Percentiles rank a stretch among this genome's conserved stretches.
Conservation (phyloP, 2,113 vertebrate species). For the Forbesichthys papilliferus region DNA sequence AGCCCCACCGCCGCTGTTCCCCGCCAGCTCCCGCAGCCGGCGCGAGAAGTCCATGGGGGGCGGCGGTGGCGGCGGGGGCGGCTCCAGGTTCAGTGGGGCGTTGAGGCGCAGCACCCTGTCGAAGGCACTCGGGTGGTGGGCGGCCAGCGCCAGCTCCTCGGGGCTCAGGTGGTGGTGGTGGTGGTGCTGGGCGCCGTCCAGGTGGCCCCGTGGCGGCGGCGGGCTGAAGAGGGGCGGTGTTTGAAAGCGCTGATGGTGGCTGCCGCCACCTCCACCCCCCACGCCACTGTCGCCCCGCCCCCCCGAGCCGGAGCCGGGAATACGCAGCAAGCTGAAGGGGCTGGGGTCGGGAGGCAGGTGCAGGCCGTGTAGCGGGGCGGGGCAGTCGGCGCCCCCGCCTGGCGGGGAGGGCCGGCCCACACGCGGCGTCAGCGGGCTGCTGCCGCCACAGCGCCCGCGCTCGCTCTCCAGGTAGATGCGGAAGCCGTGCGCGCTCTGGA, state of each 20-base stretch:
- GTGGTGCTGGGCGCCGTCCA: conserved; percentile 70
- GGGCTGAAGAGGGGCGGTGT: conserved; percentile 98
- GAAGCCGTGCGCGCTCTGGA: conserved; percentile 99
- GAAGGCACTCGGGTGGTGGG: conserved; percentile 99
- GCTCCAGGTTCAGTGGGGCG: conserved; percentile 97
- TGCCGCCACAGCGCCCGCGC: conserved; percentile 65
- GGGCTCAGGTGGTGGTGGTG: conserved; percentile 86
- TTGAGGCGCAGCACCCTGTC: conserved; percentile 99
- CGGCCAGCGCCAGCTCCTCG: conserved; percentile 97
- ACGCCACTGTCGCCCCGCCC: conserved; percentile 84
- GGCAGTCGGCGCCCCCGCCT: conserved; percentile 93
- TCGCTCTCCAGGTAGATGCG: conserved; percentile 99
- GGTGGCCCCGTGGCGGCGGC: conserved; percentile 96
- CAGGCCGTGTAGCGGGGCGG: conserved; percentile 95
- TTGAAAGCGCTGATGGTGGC: conserved; percentile 86
- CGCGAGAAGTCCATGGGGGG: conserved; percentile 99
- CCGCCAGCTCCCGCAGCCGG: conserved; percentile 97
- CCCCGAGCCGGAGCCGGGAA: conserved; percentile 94
- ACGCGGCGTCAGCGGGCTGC: conserved; percentile 96
- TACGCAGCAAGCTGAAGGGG: conserved; percentile 98
- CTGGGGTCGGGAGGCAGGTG: conserved; percentile 98
- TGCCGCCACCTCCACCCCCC: conserved; percentile 76
- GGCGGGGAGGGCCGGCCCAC: conserved; percentile 90
- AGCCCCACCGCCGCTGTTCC: conserved; percentile 84
- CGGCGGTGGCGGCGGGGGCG: conserved; percentile 91